Percentiles rank a stretch among this genome's conserved stretches.
Evolutionary conservation across 2,113 vertebrate genomes (phyloP).

Genomic region (Neoarius graeffei): DNA sequence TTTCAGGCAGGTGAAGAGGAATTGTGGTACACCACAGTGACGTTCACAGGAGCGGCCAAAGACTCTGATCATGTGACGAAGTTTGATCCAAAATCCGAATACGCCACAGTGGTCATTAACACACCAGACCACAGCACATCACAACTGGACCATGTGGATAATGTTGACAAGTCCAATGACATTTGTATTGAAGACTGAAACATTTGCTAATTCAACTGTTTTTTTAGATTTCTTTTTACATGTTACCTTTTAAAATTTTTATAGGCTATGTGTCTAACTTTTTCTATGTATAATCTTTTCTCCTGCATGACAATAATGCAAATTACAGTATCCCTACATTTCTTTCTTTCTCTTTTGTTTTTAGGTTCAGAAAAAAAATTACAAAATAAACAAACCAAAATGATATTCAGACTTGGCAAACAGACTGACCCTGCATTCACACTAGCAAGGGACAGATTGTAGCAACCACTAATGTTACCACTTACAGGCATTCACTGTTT

Average conservation of each 20-base stretch:
- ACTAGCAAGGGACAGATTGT: background rate
- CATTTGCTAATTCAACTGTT: background rate
- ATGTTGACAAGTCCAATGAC: background rate
- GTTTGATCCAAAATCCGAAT: conserved; percentile 27
- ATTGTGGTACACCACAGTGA: conserved; percentile 44
- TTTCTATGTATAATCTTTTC: background rate
- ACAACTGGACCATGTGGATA: background rate
- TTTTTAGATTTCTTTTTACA: background rate
- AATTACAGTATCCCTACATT: background rate
- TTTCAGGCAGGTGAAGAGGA: conserved; percentile 40
- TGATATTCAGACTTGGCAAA: background rate
- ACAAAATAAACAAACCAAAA: background rate
- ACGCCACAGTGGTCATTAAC: conserved; percentile 41
- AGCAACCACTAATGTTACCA: background rate
- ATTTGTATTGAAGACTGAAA: background rate
- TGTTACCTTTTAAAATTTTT: background rate
- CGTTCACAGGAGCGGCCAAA: background rate
- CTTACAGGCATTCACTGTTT: background rate
- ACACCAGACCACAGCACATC: background rate
- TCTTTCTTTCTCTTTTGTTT: background rate
- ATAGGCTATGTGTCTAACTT: background rate
- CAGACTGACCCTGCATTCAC: background rate
- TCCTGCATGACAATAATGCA: background rate
- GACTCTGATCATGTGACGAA: background rate
- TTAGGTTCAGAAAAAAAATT: background rate